phyloP scores from a whole-genome alignment of 1,140 invertebrate species.

The Cydia strobilella region DNA sequence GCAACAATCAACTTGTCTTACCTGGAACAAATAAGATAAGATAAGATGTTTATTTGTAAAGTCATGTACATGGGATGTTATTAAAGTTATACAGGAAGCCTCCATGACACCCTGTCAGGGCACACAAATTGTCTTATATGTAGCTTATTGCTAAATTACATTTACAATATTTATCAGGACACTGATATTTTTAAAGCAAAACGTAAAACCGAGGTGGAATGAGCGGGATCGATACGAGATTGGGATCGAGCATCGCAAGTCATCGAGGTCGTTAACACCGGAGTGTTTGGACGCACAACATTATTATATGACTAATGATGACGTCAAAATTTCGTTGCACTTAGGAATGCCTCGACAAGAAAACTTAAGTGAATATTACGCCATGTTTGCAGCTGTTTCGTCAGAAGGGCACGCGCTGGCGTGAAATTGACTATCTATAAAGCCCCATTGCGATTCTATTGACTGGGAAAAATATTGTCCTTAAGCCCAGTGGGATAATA shows the following conservation, averaged over 20 bases:
- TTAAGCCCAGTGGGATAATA: not conserved
- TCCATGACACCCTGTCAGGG: too few relatives aligned
- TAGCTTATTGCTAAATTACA: too few relatives aligned
- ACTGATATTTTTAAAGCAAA: slow-evolving; percentile 39
- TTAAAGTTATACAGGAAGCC: too few relatives aligned
- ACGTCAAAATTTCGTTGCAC: slow-evolving; percentile 36
- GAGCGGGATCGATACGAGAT: slow-evolving; percentile 62
- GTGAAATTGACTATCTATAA: not conserved
- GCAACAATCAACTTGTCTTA: slow-evolving; percentile 42
- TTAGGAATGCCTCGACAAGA: slow-evolving; percentile 34
- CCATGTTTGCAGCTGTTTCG: not conserved
- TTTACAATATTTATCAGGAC: slow-evolving; percentile 43
- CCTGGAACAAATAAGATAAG: slow-evolving; percentile 68
- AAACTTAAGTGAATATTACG: not conserved
- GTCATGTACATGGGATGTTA: too few relatives aligned
- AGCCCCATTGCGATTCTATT: not conserved
- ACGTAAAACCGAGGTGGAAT: slow-evolving; percentile 44
- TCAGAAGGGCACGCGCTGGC: not conserved
- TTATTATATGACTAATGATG: slow-evolving; percentile 55
- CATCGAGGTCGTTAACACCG: slow-evolving; percentile 68
- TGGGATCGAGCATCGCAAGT: slow-evolving; percentile 65
- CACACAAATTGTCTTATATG: too few relatives aligned
- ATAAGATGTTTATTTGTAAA: too few relatives aligned
- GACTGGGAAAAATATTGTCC: not conserved
- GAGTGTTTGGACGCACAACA: slow-evolving; percentile 64